Percentiles rank a stretch among this genome's conserved stretches.
These are phyloP conservation scores for Cordylochernes scorpioides DNA, from an alignment of 2,888 invertebrate genomes.

Conservation along the genomic window DNA sequence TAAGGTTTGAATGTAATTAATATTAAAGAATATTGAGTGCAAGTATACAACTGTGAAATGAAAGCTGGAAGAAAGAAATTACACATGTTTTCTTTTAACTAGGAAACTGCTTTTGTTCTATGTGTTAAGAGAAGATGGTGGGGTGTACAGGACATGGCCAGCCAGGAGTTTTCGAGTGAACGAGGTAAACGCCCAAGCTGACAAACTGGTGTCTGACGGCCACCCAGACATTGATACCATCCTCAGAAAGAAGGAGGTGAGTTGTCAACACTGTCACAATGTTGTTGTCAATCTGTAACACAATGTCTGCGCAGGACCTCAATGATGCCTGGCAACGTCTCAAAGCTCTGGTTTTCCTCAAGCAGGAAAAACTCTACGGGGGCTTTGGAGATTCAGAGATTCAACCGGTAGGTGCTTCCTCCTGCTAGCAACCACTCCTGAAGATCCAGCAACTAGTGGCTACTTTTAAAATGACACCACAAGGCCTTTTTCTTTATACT, in stretches of 20 bases:
- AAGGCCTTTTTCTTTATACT: no score
- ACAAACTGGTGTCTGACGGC: slow-evolving; percentile 67
- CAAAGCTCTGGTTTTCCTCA: slow-evolving; percentile 67
- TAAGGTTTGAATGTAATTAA: no score
- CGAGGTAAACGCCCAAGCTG: slow-evolving; percentile 82
- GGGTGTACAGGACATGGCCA: slow-evolving; percentile 46
- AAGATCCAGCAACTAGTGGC: no score
- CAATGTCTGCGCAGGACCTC: slow-evolving; percentile 34
- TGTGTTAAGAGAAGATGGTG: neutral
- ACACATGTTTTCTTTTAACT: no score
- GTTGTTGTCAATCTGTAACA: neutral
- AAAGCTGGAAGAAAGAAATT: no score
- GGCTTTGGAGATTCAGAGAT: slow-evolving; percentile 92
- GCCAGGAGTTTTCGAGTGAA: slow-evolving; percentile 82
- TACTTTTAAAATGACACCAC: no score
- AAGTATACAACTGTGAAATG: no score
- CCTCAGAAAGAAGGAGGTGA: slow-evolving; percentile 29
- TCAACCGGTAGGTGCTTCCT: slow-evolving; percentile 33
- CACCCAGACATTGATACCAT: slow-evolving; percentile 69
- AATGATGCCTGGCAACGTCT: slow-evolving; percentile 89
- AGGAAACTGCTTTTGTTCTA: neutral
- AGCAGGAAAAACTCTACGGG: slow-evolving; percentile 90
- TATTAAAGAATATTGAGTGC: no score
- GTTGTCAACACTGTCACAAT: neutral
- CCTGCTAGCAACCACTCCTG: neutral